These are phyloP conservation scores for Chrysochloris asiatica DNA, from an alignment of 2,113 vertebrate species.

Conservation along the genomic window DNA sequence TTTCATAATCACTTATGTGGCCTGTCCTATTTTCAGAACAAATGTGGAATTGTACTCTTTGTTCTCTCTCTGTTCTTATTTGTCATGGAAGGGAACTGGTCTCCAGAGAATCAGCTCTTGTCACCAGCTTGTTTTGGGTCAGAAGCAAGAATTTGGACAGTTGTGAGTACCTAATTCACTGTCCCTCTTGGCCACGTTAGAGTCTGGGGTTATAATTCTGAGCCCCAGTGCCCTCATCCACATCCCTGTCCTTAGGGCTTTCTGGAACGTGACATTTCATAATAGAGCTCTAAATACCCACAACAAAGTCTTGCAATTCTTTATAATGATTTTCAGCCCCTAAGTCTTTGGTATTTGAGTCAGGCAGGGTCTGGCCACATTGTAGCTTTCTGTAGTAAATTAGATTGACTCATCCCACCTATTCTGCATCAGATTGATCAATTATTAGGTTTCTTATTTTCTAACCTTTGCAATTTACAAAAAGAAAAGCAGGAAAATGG, in stretches of 20 bases:
- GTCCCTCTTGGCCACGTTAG: not conserved
- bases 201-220: not conserved
- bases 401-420: too few relatives aligned
- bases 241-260: rapidly evolving
- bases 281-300: not conserved
- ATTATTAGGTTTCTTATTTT: too few relatives aligned
- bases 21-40: not conserved
- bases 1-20: not conserved
- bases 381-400: not conserved
- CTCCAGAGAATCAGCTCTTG: too few relatives aligned
- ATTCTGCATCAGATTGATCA: too few relatives aligned
- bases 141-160: not conserved
- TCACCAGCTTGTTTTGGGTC: not conserved
- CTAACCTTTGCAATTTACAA: too few relatives aligned
- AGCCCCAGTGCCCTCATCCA: rapidly evolving
- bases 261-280: not conserved
- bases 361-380: not conserved
- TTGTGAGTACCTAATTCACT: not conserved
- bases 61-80: not conserved
- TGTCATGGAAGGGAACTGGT: not conserved
- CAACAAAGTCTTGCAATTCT: not conserved
- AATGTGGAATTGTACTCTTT: not conserved
- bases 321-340: not conserved
- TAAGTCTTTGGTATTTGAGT: not conserved
- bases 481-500: too few relatives aligned